Percentiles rank a stretch among this genome's conserved stretches.
These are phyloP conservation scores for Lagorchestes hirsutus DNA, from an alignment of 2,797 vertebrate genomes.

Conservation along the genomic window DNA sequence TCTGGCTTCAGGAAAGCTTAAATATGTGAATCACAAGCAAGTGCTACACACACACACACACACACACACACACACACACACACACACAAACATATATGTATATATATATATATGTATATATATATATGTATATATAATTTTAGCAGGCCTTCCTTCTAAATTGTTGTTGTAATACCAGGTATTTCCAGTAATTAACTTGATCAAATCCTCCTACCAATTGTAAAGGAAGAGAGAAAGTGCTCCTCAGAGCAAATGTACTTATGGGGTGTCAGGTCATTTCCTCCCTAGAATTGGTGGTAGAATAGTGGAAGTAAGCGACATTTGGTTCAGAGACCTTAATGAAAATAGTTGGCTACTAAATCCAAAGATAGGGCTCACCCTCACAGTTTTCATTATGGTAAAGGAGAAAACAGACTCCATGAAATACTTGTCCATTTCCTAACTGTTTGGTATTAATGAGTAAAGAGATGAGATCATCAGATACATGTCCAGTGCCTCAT, in stretches of 20 bases:
- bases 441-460: conserved; percentile 51
- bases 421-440: conserved; percentile 63
- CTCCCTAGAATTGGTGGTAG: background rate
- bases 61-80: too few relatives aligned
- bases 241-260: conserved; percentile 2
- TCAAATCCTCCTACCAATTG: background rate
- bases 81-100: too few relatives aligned
- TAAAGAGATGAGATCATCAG: conserved; percentile 23
- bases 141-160: background rate
- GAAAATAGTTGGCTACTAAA: conserved; percentile 47
- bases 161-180: background rate
- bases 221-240: background rate
- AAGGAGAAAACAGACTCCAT: conserved; percentile 71
- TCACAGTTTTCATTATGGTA: conserved; percentile 53
- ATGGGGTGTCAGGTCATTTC: background rate
- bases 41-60: too few relatives aligned
- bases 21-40: conserved; percentile 5
- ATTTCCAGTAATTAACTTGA: background rate
- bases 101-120: background rate
- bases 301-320: conserved; percentile 9
- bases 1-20: background rate
- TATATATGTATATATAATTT: background rate
- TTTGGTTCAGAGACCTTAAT: conserved; percentile 33
- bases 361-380: conserved; percentile 33
- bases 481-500: conserved; percentile 60